Base-by-base conservation (phyloP, 2,888 invertebrate genomes). In the Ligdia adustata region DNA sequence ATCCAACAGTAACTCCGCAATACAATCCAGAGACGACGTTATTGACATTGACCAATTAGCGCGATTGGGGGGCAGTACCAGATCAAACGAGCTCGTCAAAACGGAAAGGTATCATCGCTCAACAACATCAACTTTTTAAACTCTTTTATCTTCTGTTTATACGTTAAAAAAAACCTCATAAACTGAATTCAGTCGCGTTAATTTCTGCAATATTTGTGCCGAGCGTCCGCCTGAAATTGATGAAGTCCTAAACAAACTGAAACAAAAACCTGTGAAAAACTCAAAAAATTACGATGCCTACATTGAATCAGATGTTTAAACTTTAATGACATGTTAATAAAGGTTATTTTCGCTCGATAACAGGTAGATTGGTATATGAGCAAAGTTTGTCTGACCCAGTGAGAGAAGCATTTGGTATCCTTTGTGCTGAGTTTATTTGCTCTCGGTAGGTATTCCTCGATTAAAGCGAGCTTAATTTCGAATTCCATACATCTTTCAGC, bases 221-320 rank as follows among this genome's bases (percentile, higher is more conserved):
- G 42, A 32, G 20, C 24, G 40, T 46, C 41, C 50, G 55, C 54
- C 52, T 61, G 64, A 66, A 68, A 67, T 69, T 72, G 74, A 73
- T 72, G 72, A 76, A 78, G 75, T 79, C 82, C 82, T 82, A 77
- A 81, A 72, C 72, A 78, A 82, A 82, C 75, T 73, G 48, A 66
- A 71, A 69, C 72, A 75, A 65, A 69, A 64, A 67, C 54, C 62
- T 34, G 38, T 40, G 43, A 50, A 57, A 61, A 60, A 57, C 55
- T 40, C 34, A 32, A 63, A 68, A 64, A 66, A 69, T 62, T 65
- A 51, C 63, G 61, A 55, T 18, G 7, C 16, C n/a, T 2, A 11
- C 26, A 9, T 6, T 7, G 7, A 2, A 5, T 14, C 4, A 7
- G 24, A 9, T 33, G 22, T 28, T 35, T 24, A 11, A 12, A 28